phyloP scores from a whole-genome alignment of 2,888 invertebrate genomes.

The Oscheius sp. region DNA sequence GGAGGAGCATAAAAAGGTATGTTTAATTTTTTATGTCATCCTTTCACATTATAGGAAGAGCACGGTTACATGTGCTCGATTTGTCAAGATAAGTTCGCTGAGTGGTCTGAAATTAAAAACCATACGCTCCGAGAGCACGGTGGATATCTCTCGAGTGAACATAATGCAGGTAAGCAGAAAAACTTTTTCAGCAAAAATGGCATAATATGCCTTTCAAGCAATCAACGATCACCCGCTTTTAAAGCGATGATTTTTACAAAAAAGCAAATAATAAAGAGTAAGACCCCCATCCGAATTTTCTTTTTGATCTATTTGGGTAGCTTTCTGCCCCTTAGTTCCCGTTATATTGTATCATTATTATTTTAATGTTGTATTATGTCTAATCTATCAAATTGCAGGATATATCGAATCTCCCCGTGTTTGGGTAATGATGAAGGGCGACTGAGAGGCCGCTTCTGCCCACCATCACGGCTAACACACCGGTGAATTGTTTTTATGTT shows the following conservation, averaged over 20 bases:
- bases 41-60: conserved; percentile 53
- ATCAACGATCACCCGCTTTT: background rate
- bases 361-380: background rate
- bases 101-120: conserved; percentile 69
- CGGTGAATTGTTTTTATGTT: background rate
- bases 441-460: conserved; percentile 43
- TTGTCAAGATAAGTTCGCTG: conserved; percentile 62
- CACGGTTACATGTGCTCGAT: conserved; percentile 70
- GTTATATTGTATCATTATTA: background rate
- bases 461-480: background rate
- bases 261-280: conserved; percentile 23
- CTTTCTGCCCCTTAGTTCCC: conserved; percentile 3
- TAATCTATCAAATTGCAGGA: conserved; percentile 53
- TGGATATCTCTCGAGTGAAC: conserved; percentile 67
- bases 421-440: conserved; percentile 70
- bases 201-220: background rate
- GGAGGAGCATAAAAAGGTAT: conserved; percentile 65
- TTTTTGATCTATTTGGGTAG: conserved; percentile 6
- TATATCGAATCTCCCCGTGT: conserved; percentile 69
- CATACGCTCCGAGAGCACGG: conserved; percentile 69
- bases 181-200: background rate
- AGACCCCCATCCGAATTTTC: background rate
- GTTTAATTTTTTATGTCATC: background rate
- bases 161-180: conserved; percentile 58
- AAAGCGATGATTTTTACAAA: background rate